A percentile compares a stretch with the other conserved stretches of the same genome.
phyloP scores from a whole-genome alignment of 2,888 invertebrate genomes.

The Rhagonycha fulva region DNA sequence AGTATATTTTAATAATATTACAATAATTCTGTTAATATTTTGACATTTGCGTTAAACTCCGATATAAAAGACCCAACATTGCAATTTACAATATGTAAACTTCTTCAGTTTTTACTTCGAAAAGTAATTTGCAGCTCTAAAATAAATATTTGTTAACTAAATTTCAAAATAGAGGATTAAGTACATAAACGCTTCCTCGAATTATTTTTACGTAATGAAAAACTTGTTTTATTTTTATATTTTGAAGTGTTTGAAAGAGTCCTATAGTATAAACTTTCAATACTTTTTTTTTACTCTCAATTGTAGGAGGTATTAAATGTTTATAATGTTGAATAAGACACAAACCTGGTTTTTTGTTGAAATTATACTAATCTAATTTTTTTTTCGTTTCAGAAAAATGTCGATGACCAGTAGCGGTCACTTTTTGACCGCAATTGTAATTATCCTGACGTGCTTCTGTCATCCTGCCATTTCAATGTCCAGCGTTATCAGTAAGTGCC shows the following conservation, averaged over 20 bases:
- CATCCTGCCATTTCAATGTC: not conserved
- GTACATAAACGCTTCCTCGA: not conserved
- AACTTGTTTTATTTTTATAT: not conserved
- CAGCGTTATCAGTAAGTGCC: constrained; percentile 15
- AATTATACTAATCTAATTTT: not conserved
- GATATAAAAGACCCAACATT: not conserved
- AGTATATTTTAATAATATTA: not conserved
- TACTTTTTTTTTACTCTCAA: not conserved
- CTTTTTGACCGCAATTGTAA: constrained; percentile 2
- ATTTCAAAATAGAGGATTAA: not conserved
- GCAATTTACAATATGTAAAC: not conserved
- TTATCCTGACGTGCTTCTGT: not conserved
- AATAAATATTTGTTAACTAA: not conserved
- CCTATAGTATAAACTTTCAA: too few relatives aligned
- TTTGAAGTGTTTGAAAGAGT: not conserved
- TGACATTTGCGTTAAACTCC: too few relatives aligned
- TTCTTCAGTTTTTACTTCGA: not conserved
- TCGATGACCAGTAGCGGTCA: constrained; percentile 12
- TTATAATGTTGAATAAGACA: not conserved
- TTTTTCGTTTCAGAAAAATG: constrained; percentile 18
- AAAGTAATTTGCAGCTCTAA: not conserved
- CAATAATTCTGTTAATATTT: too few relatives aligned
- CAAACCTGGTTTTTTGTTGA: not conserved
- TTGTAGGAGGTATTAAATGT: not conserved
- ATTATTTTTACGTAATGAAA: not conserved